Base-by-base conservation (phyloP, 2,797 vertebrate genomes). In the Choloepus didactylus region DNA sequence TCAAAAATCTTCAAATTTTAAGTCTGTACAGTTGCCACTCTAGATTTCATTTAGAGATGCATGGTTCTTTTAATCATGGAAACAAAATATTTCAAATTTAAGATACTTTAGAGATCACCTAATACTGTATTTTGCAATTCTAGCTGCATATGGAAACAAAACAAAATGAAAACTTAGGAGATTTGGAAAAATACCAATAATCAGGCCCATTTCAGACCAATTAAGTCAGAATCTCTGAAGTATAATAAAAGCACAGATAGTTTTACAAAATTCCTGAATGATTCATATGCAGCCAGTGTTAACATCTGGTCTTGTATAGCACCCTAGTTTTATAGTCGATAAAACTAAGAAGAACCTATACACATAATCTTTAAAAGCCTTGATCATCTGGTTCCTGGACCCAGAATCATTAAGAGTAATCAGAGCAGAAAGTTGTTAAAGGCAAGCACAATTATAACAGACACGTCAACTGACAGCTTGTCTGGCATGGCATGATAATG, bases 311-410 rank as follows among this genome's bases (percentile, higher is more conserved):
- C 49, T 91, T 35, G 19, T n/a, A 46, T 3, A 89, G 27, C 5
- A 69, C 60, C 35, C 23, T 85, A 25, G 79, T 81, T 95, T 95
- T 96, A 56, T 27, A 90, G 72, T 44, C 88, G 66, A 89, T 59
- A 84, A 95, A 77, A 54, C 59, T 76, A 31, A 84, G 64, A 35
- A 84, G 64, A n/a, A 82, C 49, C 27, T 83, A 95, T 96, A 51
- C 27, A 11, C 31, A 19, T 23, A 86, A 60, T 77, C 75, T 92
- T 88, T 89, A 92, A 94, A 97, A 96, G 88, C 31, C n/a, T 81
- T 81, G 94, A 75, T 76, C 46, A 27, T 91, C 69, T 89, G 79
- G 41, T 72, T 87, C 46, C 15, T 69, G 80, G 75, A 93, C 82
- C 69, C n/a, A 41, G 72, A 91, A n/a, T 70, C 73, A 80, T 7